Base-by-base conservation (phyloP, 2,888 invertebrate genomes). In the Amblyjoppa fuscipennis region DNA sequence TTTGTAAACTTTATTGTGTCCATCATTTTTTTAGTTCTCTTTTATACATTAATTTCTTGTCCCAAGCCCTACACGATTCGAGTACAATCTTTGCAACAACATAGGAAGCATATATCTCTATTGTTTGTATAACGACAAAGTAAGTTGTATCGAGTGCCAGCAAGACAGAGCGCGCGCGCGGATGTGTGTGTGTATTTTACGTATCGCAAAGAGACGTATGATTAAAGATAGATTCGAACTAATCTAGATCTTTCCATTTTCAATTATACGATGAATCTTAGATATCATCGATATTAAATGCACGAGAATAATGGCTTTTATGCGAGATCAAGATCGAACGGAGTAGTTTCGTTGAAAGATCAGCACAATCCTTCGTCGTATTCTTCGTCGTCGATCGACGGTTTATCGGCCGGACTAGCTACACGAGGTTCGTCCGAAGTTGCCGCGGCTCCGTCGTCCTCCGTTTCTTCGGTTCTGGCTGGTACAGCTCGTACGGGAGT, bases 291-390 rank as follows among this genome's bases (percentile, higher is more conserved):
- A 73, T 69, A 78, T 79, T 78, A 83, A 83, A 83, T 78, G 83
- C 83, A 78, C 61, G 61, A 49, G 61, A 78, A 59, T 56, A 66
- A 68, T 66, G 66, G 71, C 77, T 68, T 11, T 38, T 51, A 53
- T 28, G 68, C 61, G 68, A 75, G 75, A 81, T 82, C 77, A 53
- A 64, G 20, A 53, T 66, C 4, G 56, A 66, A 59, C 13, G 69
- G 31, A 73, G 41, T 20, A 25, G 9, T 28, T 13, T 3, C 16
- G 3, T 51, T 9, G 13, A 53, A 13, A 16, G 70, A 88, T 88
- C 84, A 88, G 68, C 88, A 88, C 34, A 88, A 69, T 53, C 86
- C 87, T 2, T 71, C 87, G 3, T 87, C 88, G 59, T 86, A 85
- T 0, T 87, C 81, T 16, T 81, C 87, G 20, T 87, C 83, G 20